Conservation (phyloP, 1,140 invertebrate genomes). For the Adoxophyes honmai region DNA sequence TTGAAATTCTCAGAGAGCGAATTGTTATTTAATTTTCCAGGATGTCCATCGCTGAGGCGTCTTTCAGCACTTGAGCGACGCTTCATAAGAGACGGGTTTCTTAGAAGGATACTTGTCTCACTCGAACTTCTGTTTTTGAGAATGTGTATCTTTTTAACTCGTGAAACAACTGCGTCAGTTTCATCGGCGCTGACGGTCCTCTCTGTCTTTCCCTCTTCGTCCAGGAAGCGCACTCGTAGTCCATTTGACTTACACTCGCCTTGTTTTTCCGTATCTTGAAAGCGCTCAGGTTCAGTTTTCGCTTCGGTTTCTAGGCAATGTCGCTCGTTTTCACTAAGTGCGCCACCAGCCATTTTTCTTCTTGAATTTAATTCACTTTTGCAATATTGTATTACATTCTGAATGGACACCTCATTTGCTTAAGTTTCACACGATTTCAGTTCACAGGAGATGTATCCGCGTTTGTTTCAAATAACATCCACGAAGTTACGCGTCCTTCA, state of each 20-base stretch:
- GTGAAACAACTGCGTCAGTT: slow-evolving; percentile 54
- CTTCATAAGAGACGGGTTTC: slow-evolving; percentile 64
- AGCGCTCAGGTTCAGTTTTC: slow-evolving; percentile 54
- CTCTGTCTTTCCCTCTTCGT: slow-evolving; percentile 71
- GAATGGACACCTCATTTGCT: slow-evolving; percentile 13
- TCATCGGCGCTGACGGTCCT: slow-evolving; percentile 69
- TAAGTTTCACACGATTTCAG: slow-evolving; percentile 21
- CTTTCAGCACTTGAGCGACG: slow-evolving; percentile 50
- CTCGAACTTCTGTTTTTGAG: slow-evolving; percentile 73
- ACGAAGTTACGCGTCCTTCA: slow-evolving; percentile 22
- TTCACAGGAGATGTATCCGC: slow-evolving; percentile 20
- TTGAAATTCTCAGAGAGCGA: slow-evolving; percentile 63
- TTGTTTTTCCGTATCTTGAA: slow-evolving; percentile 54
- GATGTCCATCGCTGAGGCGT: slow-evolving; percentile 50
- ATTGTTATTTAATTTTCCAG: slow-evolving; percentile 69
- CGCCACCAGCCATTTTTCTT: slow-evolving; percentile 63
- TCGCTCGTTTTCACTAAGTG: slow-evolving; percentile 65
- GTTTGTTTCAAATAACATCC: not conserved
- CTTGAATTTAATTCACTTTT: slow-evolving; percentile 20
- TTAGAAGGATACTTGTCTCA: slow-evolving; percentile 69
- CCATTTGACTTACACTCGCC: slow-evolving; percentile 51
- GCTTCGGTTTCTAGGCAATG: slow-evolving; percentile 52
- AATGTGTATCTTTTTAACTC: slow-evolving; percentile 72
- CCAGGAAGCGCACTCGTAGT: slow-evolving; percentile 63
- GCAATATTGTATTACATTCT: slow-evolving; percentile 24